phyloP scores from a whole-genome alignment of 2,113 vertebrate species.

The Strigops habroptila region DNA sequence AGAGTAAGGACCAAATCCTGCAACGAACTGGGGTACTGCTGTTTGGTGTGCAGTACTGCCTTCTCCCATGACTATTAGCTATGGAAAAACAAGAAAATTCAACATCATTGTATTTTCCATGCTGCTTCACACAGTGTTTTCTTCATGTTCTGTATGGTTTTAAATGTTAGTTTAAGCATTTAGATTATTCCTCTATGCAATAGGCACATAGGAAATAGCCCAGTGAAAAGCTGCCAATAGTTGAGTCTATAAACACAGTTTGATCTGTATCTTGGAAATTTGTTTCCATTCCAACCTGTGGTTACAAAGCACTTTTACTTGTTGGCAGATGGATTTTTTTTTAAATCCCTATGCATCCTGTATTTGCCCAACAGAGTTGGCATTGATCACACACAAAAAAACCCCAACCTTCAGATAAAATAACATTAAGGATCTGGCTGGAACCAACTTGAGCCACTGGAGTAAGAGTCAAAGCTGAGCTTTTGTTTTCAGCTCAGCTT shows the following conservation, averaged over 20 bases:
- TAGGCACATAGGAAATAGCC: constrained; percentile 53
- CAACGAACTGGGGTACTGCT: background rate
- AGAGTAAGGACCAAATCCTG: background rate
- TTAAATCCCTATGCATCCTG: constrained; percentile 12
- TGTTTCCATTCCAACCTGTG: constrained; percentile 53
- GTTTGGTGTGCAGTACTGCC: background rate
- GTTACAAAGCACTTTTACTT: constrained; percentile 57
- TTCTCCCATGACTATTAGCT: background rate
- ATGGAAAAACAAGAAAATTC: constrained; percentile 24
- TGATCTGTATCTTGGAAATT: constrained; percentile 63
- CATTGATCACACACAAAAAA: background rate
- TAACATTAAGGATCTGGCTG: constrained; percentile 10
- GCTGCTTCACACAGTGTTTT: constrained; percentile 30
- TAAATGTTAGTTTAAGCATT: constrained; percentile 48
- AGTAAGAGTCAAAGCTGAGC: constrained; percentile 14
- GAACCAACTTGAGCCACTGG: constrained; percentile 1
- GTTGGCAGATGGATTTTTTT: constrained; percentile 42
- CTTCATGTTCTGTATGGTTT: constrained; percentile 19
- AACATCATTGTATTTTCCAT: background rate
- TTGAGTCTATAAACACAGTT: constrained; percentile 52
- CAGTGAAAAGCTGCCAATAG: constrained; percentile 52
- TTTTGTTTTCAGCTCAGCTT: constrained; percentile 25
- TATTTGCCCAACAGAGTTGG: constrained; percentile 51
- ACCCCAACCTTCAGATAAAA: background rate
- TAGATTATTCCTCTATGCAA: constrained; percentile 33